These are phyloP conservation scores for Torymus auratus DNA, from an alignment of 2,888 invertebrate species.

Conservation along the genomic window DNA sequence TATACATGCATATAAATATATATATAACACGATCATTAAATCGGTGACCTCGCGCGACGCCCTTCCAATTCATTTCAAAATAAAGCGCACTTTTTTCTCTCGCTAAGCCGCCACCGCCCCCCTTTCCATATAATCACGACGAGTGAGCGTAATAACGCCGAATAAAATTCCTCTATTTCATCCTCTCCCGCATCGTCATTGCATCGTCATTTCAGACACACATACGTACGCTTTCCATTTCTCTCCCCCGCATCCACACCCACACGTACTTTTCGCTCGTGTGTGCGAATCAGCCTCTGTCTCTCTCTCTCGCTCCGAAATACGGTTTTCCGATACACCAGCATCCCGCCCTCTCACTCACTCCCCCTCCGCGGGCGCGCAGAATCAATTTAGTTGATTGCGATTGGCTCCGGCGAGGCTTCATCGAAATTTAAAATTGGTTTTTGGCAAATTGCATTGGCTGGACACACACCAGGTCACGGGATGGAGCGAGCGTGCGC, in stretches of 20 bases:
- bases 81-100: no score
- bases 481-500: slow-evolving; percentile 21
- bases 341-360: slow-evolving; percentile 18
- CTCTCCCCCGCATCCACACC: not conserved
- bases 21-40: no score
- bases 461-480: slow-evolving; percentile 23
- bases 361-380: slow-evolving; percentile 37
- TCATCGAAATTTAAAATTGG: slow-evolving; percentile 62
- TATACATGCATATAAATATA: no score
- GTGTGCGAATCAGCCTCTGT: not conserved
- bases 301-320: slow-evolving; percentile 24
- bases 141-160: slow-evolving; percentile 9
- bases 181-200: slow-evolving; percentile 27
- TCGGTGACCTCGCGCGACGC: no score
- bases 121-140: slow-evolving; percentile 25
- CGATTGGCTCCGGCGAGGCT: slow-evolving; percentile 59
- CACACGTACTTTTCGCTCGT: no score
- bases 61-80: no score
- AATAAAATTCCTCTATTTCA: slow-evolving; percentile 14
- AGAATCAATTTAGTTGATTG: slow-evolving; percentile 61
- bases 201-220: slow-evolving; percentile 34
- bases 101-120: no score
- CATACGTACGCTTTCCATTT: slow-evolving; percentile 3
- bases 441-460: slow-evolving; percentile 62
- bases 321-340: slow-evolving; percentile 58